Conservation (phyloP, 2,888 invertebrate species). For the Cerceris rybyensis region DNA sequence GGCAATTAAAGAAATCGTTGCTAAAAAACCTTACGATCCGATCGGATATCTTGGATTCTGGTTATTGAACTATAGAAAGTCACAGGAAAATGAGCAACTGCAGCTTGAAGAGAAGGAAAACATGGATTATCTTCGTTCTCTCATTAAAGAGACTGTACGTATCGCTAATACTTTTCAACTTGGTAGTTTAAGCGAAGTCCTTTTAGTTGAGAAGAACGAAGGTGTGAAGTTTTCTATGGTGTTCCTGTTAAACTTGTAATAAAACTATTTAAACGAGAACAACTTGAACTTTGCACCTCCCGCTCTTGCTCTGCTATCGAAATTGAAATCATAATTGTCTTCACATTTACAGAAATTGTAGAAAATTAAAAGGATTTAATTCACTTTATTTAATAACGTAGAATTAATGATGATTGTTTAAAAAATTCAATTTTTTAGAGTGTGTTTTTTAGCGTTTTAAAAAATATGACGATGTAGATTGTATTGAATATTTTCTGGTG, state of each 20-base stretch:
- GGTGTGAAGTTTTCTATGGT: background rate
- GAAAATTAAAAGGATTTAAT: too few species aligned
- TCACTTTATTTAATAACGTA: too few species aligned
- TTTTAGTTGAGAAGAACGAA: background rate
- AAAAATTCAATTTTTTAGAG: too few species aligned
- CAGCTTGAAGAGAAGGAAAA: constrained; percentile 46
- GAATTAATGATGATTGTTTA: too few species aligned
- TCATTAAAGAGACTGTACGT: constrained; percentile 33
- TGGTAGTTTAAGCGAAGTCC: background rate
- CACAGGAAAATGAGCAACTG: constrained; percentile 74
- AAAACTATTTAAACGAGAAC: too few species aligned
- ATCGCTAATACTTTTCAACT: background rate
- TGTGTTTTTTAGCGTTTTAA: too few species aligned
- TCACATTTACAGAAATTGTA: too few species aligned
- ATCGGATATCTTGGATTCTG: constrained; percentile 83
- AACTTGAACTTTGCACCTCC: too few species aligned
- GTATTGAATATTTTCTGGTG: background rate
- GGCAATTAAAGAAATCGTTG: constrained; percentile 81
- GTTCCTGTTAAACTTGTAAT: background rate
- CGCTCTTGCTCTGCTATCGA: too few species aligned
- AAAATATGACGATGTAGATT: too few species aligned
- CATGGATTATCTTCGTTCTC: constrained; percentile 41
- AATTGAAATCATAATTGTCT: too few species aligned
- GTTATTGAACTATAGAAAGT: constrained; percentile 82
- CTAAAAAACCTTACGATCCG: constrained; percentile 82